A percentile compares a stretch with the other conserved stretches of the same genome.
Evolutionary conservation across 2,113 vertebrate genomes (phyloP).

Genomic region (Loxodonta africana): DNA sequence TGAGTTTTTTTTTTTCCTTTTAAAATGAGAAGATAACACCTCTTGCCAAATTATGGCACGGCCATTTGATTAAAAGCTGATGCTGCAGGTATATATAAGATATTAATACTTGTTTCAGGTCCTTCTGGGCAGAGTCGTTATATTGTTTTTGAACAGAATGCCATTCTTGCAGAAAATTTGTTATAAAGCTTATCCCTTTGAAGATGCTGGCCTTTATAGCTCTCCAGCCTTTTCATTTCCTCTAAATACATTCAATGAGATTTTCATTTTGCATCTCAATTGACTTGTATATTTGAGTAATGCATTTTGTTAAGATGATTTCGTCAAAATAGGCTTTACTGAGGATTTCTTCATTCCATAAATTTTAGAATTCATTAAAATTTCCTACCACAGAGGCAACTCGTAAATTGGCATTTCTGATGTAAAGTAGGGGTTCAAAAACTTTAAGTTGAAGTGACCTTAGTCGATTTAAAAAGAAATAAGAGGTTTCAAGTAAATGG

Average conservation of each 20-base stretch:
- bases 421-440: not conserved
- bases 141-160: not conserved
- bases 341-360: not conserved
- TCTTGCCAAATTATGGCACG: not conserved
- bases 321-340: not conserved
- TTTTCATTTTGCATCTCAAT: slow-evolving; percentile 57
- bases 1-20: not conserved
- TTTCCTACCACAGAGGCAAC: not conserved
- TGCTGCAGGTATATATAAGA: not conserved
- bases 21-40: not conserved
- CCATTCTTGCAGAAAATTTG: not conserved
- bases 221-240: slow-evolving; percentile 25
- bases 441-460: not conserved
- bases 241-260: slow-evolving; percentile 1
- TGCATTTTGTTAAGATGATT: slow-evolving; percentile 9
- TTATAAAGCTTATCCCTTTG: not conserved
- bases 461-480: not conserved
- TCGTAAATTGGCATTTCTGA: not conserved
- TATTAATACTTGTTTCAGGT: slow-evolving; percentile 16
- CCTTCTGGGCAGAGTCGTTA: not conserved
- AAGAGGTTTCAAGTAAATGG: not conserved
- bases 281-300: slow-evolving; percentile 37
- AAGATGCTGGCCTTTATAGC: not conserved
- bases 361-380: slow-evolving; percentile 38
- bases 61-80: slow-evolving; percentile 42